Conservation (phyloP, 2,797 vertebrate genomes). For the Momotus momota region DNA sequence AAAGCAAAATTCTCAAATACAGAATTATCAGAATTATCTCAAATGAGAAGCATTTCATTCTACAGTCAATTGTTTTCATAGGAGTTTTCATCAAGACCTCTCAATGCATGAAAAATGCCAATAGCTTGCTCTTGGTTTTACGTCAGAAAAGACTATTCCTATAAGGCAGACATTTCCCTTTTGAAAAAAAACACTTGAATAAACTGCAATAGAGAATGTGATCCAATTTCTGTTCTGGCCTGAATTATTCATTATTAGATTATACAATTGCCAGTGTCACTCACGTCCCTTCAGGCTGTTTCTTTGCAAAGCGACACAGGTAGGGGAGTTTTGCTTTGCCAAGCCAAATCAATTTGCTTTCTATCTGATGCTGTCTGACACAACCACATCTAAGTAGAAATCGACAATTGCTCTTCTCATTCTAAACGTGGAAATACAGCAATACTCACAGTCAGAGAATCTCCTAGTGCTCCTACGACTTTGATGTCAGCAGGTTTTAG, state of each 20-base stretch:
- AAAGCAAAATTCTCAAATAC: background rate
- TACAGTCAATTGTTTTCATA: background rate
- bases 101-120: background rate
- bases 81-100: background rate
- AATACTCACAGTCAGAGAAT: constrained; percentile 89
- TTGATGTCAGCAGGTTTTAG: constrained; percentile 89
- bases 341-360: constrained; percentile 26
- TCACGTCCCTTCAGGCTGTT: background rate
- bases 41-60: background rate
- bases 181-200: background rate
- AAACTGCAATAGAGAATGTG: background rate
- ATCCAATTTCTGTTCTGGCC: background rate
- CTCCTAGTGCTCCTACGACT: constrained; percentile 89
- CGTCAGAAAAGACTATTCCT: background rate
- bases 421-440: background rate
- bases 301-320: background rate
- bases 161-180: background rate
- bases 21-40: background rate
- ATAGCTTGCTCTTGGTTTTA: background rate
- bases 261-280: background rate
- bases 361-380: background rate
- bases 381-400: background rate
- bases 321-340: background rate
- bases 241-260: constrained; percentile 11
- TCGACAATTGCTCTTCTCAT: background rate